These are phyloP conservation scores for Diaprepes abbreviatus DNA, from an alignment of 2,888 invertebrate species.

Conservation along the genomic window DNA sequence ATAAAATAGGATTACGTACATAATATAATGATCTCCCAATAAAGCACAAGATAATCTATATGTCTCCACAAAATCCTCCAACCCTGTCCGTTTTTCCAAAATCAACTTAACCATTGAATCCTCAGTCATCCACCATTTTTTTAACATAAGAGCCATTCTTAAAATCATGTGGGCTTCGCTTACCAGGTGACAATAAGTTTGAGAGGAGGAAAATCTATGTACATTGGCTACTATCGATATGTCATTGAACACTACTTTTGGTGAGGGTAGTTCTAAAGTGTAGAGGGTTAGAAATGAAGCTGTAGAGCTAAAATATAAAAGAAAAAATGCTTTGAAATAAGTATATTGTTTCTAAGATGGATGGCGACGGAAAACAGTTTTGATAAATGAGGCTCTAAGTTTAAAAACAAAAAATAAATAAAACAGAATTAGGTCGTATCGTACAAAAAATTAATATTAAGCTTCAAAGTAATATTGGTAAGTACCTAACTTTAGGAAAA, in stretches of 20 bases:
- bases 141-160: constrained; percentile 67
- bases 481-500: no score
- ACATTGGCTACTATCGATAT: constrained; percentile 77
- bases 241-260: constrained; percentile 77
- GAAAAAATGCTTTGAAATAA: no score
- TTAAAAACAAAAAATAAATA: no score
- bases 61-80: constrained; percentile 66
- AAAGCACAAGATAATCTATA: constrained; percentile 72
- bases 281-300: constrained; percentile 79
- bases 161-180: constrained; percentile 81
- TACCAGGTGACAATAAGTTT: constrained; percentile 79
- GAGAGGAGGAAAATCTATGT: constrained; percentile 75
- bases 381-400: no score
- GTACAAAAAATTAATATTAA: no score
- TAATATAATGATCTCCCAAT: constrained; percentile 72
- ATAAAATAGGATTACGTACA: no score
- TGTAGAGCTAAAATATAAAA: constrained; percentile 60
- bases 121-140: constrained; percentile 62
- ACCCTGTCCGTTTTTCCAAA: constrained; percentile 56
- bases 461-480: no score
- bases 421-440: no score
- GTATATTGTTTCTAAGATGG: no score
- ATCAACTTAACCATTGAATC: constrained; percentile 60
- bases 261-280: constrained; percentile 75
- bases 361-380: no score